Conservation (phyloP, 1,140 invertebrate genomes). For the Aphis craccivora region DNA sequence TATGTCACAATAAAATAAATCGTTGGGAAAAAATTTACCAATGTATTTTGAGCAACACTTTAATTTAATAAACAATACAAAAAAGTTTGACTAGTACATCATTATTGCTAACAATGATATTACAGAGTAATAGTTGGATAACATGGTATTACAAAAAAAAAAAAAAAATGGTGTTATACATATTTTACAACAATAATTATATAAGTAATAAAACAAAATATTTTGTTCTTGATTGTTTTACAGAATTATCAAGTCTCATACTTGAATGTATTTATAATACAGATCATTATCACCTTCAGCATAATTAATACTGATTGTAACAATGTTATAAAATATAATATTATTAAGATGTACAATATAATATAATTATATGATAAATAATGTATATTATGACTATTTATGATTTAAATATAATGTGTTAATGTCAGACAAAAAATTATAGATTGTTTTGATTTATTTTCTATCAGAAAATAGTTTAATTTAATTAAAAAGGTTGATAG, state of each 20-base stretch:
- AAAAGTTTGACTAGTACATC: neutral
- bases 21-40: neutral
- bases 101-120: neutral
- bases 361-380: too few species aligned
- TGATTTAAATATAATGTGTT: too few species aligned
- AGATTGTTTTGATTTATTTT: too few species aligned
- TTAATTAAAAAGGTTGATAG: too few species aligned
- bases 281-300: too few species aligned
- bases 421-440: too few species aligned
- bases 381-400: too few species aligned
- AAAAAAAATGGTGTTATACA: neutral
- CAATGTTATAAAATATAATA: neutral
- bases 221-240: neutral
- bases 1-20: neutral
- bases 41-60: neutral
- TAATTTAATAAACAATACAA: neutral
- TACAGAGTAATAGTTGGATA: neutral
- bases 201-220: neutral
- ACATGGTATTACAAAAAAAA: neutral
- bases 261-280: too few species aligned
- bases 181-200: neutral
- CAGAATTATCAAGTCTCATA: neutral
- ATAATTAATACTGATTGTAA: neutral
- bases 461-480: too few species aligned
- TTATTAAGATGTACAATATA: neutral